These are phyloP conservation scores for Hypocryptadius cinnamomeus DNA, from an alignment of 2,113 vertebrate species.

Conservation along the genomic window DNA sequence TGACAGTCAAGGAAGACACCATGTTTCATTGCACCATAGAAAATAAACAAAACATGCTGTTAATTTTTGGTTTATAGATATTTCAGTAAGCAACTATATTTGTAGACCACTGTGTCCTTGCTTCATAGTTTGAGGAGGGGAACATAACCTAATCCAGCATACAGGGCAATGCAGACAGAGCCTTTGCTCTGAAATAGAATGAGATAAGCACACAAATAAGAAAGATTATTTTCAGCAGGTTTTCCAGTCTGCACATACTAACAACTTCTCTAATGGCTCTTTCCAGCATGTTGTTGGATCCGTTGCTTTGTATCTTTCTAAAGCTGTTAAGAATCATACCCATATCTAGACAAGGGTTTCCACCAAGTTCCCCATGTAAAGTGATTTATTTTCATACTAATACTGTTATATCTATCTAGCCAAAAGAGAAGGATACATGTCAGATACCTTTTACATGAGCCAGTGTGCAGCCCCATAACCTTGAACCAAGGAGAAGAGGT, in stretches of 20 bases:
- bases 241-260: neutral
- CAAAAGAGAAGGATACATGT: neutral
- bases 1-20: neutral
- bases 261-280: neutral
- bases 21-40: neutral
- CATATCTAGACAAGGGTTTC: neutral
- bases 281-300: neutral
- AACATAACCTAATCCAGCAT: neutral
- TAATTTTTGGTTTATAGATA: neutral
- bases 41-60: neutral
- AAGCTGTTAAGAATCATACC: neutral
- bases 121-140: neutral
- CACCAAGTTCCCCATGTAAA: neutral
- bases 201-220: fast-evolving
- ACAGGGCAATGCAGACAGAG: neutral
- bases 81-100: neutral
- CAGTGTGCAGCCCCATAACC: neutral
- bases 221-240: neutral
- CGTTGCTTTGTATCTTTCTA: neutral
- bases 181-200: neutral
- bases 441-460: neutral
- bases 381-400: neutral
- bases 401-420: neutral
- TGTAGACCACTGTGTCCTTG: neutral
- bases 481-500: neutral